phyloP scores from a whole-genome alignment of 2,797 vertebrate genomes.

The Rhinoraja longicauda region DNA sequence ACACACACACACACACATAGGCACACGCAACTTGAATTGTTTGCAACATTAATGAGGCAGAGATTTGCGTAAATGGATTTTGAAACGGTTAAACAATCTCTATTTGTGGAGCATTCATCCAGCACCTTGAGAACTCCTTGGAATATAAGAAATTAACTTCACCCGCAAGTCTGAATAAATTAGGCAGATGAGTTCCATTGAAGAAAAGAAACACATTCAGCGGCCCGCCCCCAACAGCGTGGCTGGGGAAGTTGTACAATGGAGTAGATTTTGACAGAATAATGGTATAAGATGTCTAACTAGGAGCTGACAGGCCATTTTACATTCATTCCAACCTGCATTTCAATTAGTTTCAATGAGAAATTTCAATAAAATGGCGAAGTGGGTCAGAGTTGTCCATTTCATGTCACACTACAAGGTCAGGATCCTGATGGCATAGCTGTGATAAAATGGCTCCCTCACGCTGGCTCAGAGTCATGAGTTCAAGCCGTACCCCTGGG shows the following conservation, averaged over 20 bases:
- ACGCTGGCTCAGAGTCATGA: too few species aligned
- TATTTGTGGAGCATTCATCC: background rate
- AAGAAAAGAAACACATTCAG: background rate
- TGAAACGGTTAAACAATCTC: conserved; percentile 9
- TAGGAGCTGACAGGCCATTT: background rate
- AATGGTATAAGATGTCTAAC: too few species aligned
- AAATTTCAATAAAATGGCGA: background rate
- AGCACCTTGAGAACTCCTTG: background rate
- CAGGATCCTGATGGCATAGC: background rate
- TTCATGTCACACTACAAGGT: background rate
- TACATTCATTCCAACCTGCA: background rate
- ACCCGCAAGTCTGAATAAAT: conserved; percentile 9
- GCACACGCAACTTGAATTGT: background rate
- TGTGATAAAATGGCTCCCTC: too few species aligned
- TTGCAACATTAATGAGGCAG: background rate
- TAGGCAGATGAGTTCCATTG: conserved; percentile 19
- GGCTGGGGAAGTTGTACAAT: background rate
- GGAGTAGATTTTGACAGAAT: background rate
- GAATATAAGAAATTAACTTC: background rate
- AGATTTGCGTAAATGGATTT: background rate
- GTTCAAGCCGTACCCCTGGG: too few species aligned
- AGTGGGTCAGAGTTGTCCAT: too few species aligned
- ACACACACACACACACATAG: background rate
- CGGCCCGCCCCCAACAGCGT: background rate
- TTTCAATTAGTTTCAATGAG: background rate